phyloP scores from a whole-genome alignment of 1,140 invertebrate species.

The Eriocheir sinensis region DNA sequence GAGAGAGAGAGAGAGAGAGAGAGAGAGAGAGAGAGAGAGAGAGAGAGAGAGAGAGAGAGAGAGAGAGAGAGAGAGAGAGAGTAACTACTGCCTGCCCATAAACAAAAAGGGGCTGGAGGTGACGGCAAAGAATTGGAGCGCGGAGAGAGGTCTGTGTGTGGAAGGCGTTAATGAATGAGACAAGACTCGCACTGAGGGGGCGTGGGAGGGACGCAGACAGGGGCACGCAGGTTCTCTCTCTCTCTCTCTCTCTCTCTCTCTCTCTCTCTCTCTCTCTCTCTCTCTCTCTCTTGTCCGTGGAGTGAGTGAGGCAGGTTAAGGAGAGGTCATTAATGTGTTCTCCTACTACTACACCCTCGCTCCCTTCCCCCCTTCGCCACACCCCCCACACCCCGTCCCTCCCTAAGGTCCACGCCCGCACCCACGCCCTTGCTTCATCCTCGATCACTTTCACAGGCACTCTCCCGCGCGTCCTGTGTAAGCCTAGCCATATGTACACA shows the following conservation, averaged over 20 bases:
- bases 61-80: neutral
- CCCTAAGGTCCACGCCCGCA: neutral
- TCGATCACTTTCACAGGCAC: conserved; percentile 14
- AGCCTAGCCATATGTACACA: neutral
- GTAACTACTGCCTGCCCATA: neutral
- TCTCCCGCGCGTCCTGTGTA: neutral
- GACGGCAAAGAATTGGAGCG: neutral
- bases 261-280: neutral
- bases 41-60: neutral
- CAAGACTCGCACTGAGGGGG: too few species aligned
- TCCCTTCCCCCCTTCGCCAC: too few species aligned
- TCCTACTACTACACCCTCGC: too few species aligned
- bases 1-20: neutral
- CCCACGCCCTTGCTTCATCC: neutral
- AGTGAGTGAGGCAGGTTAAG: neutral
- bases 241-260: neutral
- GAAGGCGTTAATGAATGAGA: too few species aligned
- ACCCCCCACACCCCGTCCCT: too few species aligned
- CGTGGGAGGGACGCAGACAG: too few species aligned
- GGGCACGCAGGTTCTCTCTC: too few species aligned
- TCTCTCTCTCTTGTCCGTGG: neutral
- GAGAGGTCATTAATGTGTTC: neutral
- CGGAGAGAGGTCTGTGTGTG: too few species aligned
- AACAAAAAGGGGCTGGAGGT: too few species aligned
- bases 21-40: neutral